These are phyloP conservation scores for Lagria hirta DNA, from an alignment of 2,888 invertebrate genomes.

Conservation along the genomic window DNA sequence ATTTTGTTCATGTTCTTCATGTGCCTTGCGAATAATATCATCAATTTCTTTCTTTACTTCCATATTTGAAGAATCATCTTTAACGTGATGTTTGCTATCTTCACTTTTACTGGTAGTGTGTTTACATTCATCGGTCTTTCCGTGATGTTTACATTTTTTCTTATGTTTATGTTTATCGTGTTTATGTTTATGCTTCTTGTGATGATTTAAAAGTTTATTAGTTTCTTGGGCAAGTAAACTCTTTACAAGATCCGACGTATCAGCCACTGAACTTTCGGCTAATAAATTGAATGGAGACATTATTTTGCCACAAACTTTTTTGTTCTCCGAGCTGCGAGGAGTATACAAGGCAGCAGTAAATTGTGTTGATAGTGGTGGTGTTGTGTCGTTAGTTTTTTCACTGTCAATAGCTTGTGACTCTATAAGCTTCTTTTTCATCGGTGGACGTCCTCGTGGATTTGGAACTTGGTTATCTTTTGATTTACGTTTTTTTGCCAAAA, in stretches of 20 bases:
- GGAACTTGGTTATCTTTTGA: slow-evolving; percentile 19
- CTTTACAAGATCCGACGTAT: slow-evolving; percentile 38
- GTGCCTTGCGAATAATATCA: slow-evolving; percentile 49
- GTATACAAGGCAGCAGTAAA: too few relatives aligned
- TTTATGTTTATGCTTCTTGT: slow-evolving; percentile 44
- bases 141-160: slow-evolving; percentile 25
- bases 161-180: slow-evolving; percentile 47
- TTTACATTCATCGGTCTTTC: neutral
- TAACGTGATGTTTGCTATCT: too few relatives aligned
- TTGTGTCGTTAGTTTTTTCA: slow-evolving; percentile 23
- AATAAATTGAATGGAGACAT: slow-evolving; percentile 42
- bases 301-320: slow-evolving; percentile 50
- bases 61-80: too few relatives aligned
- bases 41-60: slow-evolving; percentile 45
- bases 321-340: slow-evolving; percentile 40
- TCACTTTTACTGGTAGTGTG: neutral
- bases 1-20: slow-evolving; percentile 47
- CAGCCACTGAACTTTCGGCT: slow-evolving; percentile 3
- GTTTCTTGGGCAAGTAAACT: slow-evolving; percentile 41
- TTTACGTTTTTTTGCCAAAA: slow-evolving; percentile 40
- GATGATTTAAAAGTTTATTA: slow-evolving; percentile 40
- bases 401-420: too few relatives aligned
- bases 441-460: slow-evolving; percentile 19
- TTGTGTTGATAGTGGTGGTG: too few relatives aligned
- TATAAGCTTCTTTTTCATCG: slow-evolving; percentile 28